Percentiles rank a stretch among this genome's conserved stretches.
phyloP scores from a whole-genome alignment of 2,888 invertebrate genomes.

The Matsumyia berberina region DNA sequence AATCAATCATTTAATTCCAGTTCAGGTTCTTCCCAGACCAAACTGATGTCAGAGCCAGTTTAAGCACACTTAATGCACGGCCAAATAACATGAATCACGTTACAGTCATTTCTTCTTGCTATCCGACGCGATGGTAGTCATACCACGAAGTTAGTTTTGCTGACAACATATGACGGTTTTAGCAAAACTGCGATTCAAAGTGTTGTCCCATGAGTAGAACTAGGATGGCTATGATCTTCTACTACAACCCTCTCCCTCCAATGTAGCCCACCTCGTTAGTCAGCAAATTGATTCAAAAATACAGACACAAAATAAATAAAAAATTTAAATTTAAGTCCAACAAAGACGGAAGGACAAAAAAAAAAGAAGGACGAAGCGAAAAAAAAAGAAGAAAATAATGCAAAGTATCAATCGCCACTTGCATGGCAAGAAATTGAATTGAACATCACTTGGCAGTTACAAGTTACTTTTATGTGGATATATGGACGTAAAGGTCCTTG shows the following conservation, averaged over 20 bases:
- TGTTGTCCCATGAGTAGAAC: too few species aligned
- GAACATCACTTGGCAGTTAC: conserved; percentile 70
- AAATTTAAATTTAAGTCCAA: conserved; percentile 35
- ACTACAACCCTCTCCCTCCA: neutral
- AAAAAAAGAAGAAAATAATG: conserved; percentile 29
- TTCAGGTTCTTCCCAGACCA: too few species aligned
- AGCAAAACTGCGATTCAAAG: too few species aligned
- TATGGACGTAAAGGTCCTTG: conserved; percentile 53
- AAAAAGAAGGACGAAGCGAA: neutral
- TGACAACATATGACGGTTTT: too few species aligned
- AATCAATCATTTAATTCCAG: too few species aligned
- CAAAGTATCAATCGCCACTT: conserved; percentile 73
- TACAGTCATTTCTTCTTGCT: too few species aligned
- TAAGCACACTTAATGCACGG: too few species aligned
- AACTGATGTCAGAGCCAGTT: too few species aligned
- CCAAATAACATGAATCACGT: too few species aligned
- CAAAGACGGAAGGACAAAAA: conserved; percentile 27
- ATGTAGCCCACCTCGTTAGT: neutral
- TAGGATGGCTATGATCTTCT: too few species aligned
- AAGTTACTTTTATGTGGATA: conserved; percentile 56
- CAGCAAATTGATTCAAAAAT: conserved; percentile 49
- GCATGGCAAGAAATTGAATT: conserved; percentile 63
- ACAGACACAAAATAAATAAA: neutral
- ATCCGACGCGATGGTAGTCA: too few species aligned
- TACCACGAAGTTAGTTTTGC: too few species aligned